Percentiles rank a stretch among this genome's conserved stretches.
phyloP scores from a whole-genome alignment of 2,888 invertebrate genomes.

The Trachelus tabidus region DNA sequence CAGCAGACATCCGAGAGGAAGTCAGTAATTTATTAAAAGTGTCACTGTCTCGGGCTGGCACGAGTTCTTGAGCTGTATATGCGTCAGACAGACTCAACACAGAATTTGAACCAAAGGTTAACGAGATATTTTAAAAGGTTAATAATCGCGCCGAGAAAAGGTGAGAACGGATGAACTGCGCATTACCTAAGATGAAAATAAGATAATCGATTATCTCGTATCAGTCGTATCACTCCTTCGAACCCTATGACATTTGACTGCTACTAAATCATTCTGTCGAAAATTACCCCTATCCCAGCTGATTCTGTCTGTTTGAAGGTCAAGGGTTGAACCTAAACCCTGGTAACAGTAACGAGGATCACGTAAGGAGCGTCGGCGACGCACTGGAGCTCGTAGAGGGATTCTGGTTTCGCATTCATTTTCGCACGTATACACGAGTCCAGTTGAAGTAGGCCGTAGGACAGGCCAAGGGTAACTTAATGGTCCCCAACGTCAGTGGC shows the following conservation, averaged over 20 bases:
- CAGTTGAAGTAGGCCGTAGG: background rate
- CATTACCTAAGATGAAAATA: background rate
- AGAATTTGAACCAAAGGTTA: conserved; percentile 16
- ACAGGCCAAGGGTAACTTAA: background rate
- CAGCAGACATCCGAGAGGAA: background rate
- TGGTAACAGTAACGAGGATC: background rate
- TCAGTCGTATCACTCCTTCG: no score
- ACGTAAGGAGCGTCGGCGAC: background rate
- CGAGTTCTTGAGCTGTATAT: background rate
- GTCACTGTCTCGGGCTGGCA: background rate
- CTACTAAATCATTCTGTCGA: background rate
- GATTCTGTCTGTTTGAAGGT: background rate
- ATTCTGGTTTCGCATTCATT: background rate
- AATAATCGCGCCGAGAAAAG: background rate
- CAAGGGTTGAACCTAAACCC: background rate
- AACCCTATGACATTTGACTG: background rate
- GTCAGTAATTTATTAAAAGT: conserved; percentile 4
- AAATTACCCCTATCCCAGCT: no score
- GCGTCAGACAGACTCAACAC: background rate
- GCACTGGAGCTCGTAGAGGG: background rate
- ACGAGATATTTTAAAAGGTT: conserved; percentile 16
- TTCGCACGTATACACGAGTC: background rate
- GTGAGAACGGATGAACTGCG: background rate
- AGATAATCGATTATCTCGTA: no score
- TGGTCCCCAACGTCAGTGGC: background rate